Base-by-base conservation (phyloP, 2,113 vertebrate species). In the Platysteira castanea region DNA sequence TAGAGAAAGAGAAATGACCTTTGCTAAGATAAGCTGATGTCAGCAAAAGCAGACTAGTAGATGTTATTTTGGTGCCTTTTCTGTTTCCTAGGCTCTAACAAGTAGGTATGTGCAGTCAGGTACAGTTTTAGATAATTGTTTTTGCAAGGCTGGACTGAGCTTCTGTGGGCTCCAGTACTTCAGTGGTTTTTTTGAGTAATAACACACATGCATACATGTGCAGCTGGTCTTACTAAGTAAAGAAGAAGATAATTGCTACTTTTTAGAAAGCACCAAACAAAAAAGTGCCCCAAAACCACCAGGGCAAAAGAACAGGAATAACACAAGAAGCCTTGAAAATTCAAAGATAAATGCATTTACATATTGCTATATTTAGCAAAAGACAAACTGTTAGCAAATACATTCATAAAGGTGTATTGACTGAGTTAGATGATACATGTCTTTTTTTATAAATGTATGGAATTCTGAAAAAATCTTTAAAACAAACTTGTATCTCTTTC, bases 401-500 rank as follows among this genome's bases (percentile, higher is more conserved):
- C 3, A 10, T 84, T 77, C 33, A 31, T 49, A 37, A 37, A 60
- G 7, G 4, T 47, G 6, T 33, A 13, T 76, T 60, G 24, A 35
- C 17, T 57, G 47, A 18, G 6, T 89, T 82, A 85, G 22, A 33
- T 57, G 19, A 47, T 81, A 3, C 13, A 2, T 64, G 15, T 46
- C 10, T 37, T 83, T 82, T 68, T 69, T 67, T n/a, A 39, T 67
- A 49, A 89, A 54, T 30, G 4, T 50, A 7, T 44, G 30, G 20
- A 22, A 59, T 94, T 91, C 61, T 85, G 85, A 92, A 92, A 30
- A 27, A 49, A 21, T 68, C 10, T 87, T 42, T 88, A 67, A 90
- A 93, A 74, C 5, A 33, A 90, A 83, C 35, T 81, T 14, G 1
- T 85, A 12, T 87, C 80, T 96, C 71, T 95, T 81, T 92, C 31